These are phyloP conservation scores for Escarpia spicata DNA, from an alignment of 2,888 invertebrate species.

Conservation along the genomic window DNA sequence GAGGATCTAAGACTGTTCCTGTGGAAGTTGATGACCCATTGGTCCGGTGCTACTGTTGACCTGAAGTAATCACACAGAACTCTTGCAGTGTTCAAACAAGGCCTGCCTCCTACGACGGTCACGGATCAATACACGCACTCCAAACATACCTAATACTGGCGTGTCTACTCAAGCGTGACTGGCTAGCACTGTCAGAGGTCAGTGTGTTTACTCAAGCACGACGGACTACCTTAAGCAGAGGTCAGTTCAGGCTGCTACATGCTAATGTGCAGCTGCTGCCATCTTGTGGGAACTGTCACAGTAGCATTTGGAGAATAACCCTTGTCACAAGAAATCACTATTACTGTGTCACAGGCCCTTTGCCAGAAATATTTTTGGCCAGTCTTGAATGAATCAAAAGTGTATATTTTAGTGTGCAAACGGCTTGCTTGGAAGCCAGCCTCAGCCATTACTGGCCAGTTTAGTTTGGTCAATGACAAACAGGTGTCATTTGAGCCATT, in stretches of 20 bases:
- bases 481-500: too few relatives aligned
- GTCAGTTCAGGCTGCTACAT: background rate
- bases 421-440: too few relatives aligned
- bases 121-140: background rate
- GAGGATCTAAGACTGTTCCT: background rate
- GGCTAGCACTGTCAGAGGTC: background rate
- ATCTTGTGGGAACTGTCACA: background rate
- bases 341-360: too few relatives aligned
- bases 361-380: too few relatives aligned
- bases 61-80: background rate
- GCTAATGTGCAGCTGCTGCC: background rate
- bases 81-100: background rate
- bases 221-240: background rate
- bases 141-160: background rate
- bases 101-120: background rate
- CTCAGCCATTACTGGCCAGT: too few relatives aligned
- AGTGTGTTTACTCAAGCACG: background rate
- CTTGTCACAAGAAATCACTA: too few relatives aligned
- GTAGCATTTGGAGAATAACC: background rate
- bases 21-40: background rate
- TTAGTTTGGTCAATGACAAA: too few relatives aligned
- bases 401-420: too few relatives aligned
- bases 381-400: too few relatives aligned
- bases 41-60: background rate
- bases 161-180: background rate